These are phyloP conservation scores for Gorsachius magnificus DNA, from an alignment of 2,797 vertebrate genomes.

Conservation along the genomic window DNA sequence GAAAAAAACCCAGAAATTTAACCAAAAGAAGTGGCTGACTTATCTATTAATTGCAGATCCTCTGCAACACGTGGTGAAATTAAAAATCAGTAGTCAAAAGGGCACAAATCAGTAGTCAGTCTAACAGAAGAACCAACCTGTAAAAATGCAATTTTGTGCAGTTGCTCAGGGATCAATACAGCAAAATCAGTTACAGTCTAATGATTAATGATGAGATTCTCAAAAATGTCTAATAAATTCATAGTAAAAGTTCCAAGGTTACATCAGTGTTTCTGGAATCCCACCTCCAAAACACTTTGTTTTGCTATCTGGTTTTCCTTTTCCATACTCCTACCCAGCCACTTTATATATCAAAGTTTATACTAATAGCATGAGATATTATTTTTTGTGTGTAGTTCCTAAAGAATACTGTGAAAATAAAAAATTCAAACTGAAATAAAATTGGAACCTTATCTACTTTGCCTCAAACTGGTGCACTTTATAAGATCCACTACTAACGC, in stretches of 20 bases:
- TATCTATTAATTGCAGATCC: background rate
- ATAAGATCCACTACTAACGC: background rate
- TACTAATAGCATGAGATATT: background rate
- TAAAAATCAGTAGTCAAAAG: background rate
- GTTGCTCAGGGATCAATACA: background rate
- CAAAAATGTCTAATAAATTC: background rate
- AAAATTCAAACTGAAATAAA: constrained; percentile 17
- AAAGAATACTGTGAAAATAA: constrained; percentile 11
- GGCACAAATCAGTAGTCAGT: background rate
- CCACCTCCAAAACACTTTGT: background rate
- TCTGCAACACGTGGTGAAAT: background rate
- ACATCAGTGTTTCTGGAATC: background rate
- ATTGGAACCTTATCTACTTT: background rate
- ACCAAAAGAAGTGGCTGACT: background rate
- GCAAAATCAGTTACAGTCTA: background rate
- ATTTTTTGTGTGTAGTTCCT: background rate
- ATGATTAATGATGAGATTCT: background rate
- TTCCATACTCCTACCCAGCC: constrained; percentile 17
- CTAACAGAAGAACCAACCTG: background rate
- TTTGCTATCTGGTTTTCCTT: constrained; percentile 20
- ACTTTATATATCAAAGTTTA: background rate
- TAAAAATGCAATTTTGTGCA: background rate
- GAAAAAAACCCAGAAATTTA: background rate
- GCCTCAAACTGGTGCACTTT: background rate
- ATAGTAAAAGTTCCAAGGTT: background rate